Conservation (phyloP, 1,140 invertebrate species). For the Cydia strobilella region DNA sequence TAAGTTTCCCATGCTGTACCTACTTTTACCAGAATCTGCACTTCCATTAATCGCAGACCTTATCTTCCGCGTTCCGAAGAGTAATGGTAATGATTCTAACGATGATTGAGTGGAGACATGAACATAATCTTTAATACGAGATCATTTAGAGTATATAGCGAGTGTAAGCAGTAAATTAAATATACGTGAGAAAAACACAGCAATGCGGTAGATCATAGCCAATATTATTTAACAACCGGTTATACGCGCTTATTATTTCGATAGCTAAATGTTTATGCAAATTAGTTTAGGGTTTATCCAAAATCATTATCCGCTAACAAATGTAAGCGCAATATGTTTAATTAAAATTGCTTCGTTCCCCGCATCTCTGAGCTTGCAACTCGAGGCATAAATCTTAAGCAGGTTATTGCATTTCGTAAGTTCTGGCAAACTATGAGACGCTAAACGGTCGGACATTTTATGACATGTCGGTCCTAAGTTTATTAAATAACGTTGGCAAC, state of each 20-base stretch:
- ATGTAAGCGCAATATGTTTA: slow-evolving; percentile 6
- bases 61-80: neutral
- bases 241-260: neutral
- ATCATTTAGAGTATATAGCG: neutral
- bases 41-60: neutral
- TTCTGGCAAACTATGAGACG: neutral
- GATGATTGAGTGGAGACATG: neutral
- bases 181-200: neutral
- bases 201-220: slow-evolving; percentile 2
- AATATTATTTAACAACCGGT: slow-evolving; percentile 10
- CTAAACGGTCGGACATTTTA: neutral
- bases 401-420: slow-evolving; percentile 4
- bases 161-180: neutral
- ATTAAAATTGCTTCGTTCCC: neutral
- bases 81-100: neutral
- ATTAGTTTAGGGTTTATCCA: slow-evolving; percentile 6
- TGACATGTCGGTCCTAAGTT: neutral
- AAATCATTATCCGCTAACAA: slow-evolving; percentile 5
- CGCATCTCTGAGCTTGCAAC: neutral
- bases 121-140: neutral
- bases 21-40: neutral
- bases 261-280: slow-evolving; percentile 7
- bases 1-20: too few relatives aligned
- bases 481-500: neutral
- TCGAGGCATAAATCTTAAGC: slow-evolving; percentile 3